Evolutionary conservation across 2,797 vertebrate species (phyloP), one percentile per base, ranked within the genome.

Genomic region (Otolemur crassicaudatus): DNA sequence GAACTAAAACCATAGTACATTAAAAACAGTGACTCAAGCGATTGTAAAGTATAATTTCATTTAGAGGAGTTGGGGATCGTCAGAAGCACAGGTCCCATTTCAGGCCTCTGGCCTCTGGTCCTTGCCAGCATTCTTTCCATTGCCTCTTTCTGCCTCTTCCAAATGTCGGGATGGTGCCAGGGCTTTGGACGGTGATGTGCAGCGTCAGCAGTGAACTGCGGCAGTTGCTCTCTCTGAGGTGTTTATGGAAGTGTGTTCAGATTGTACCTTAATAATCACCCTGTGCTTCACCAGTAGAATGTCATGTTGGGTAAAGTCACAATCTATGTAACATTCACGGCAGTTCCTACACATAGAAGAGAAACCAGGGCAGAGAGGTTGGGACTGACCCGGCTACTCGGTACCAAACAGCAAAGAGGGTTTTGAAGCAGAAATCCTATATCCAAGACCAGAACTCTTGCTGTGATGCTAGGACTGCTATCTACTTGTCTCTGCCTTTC

Each of bases 81-180:
- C 13, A 2, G 27, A 37, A 11, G 53, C 31, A 1, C 1, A 19
- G 53, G 25, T 29, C 14, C 19, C 3, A 22, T 8, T 1, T 31
- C 72, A 34, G 72, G 40, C 49, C 82, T 25, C 29, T 19, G 0
- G 9, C 31, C 9, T 25, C 29, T 25, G 0, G 9, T 25, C 9
- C 31, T 46, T 31, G 12, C 16, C 25, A 14, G 10, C 13, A 8
- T 19, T 12, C 25, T 40, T 29, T 40, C 34, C 3, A 0, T 7
- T 1, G 2, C 53, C 31, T 14, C 31, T 0, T 16, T 23, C 22
- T 49, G n/a, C 61, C 61, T 53, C 73, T 53, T 37, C 34, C 10
- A 87, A 34, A 11, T 63, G 14, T 22, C 92, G 96, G 88, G 91
- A 7, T 70, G 6, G 56, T 90, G 94, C 40, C 34, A 14, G 40